phyloP scores from a whole-genome alignment of 2,113 vertebrate species.

The Peromyscus polionotus region DNA sequence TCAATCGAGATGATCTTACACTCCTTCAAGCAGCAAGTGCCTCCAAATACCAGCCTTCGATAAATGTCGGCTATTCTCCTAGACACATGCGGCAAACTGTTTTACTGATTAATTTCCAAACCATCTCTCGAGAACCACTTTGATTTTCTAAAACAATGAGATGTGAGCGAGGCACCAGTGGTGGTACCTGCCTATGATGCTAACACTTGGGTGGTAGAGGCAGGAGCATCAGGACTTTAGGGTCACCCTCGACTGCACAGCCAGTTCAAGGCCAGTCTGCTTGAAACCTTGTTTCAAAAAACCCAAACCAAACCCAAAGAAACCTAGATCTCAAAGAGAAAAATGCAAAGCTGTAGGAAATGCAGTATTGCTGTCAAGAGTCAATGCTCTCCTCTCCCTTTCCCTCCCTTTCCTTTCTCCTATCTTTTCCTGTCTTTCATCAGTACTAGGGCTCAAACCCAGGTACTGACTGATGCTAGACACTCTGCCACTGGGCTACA shows the following conservation, averaged over 20 bases:
- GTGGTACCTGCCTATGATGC: neutral
- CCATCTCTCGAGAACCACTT: neutral
- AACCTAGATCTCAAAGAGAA: neutral
- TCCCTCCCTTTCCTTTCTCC: too few relatives aligned
- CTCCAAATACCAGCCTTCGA: neutral
- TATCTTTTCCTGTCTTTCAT: neutral
- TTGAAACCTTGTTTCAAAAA: neutral
- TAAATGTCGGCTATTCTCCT: neutral
- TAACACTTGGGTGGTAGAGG: neutral
- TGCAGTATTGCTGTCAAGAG: neutral
- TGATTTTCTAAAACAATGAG: slow-evolving; percentile 42
- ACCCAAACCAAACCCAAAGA: neutral
- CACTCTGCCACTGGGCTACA: neutral
- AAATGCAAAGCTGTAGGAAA: neutral
- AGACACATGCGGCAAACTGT: neutral
- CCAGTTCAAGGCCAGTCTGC: neutral
- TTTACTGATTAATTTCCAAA: slow-evolving; percentile 38
- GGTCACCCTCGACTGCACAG: neutral
- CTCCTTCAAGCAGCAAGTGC: neutral
- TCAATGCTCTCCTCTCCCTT: neutral
- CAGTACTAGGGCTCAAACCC: too few relatives aligned
- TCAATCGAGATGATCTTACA: neutral
- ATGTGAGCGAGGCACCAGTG: neutral
- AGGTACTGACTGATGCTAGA: neutral
- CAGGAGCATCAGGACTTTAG: neutral